Evolutionary conservation across 1,140 invertebrate species (phyloP).

Genomic region (Dendroctonus ponderosae): DNA sequence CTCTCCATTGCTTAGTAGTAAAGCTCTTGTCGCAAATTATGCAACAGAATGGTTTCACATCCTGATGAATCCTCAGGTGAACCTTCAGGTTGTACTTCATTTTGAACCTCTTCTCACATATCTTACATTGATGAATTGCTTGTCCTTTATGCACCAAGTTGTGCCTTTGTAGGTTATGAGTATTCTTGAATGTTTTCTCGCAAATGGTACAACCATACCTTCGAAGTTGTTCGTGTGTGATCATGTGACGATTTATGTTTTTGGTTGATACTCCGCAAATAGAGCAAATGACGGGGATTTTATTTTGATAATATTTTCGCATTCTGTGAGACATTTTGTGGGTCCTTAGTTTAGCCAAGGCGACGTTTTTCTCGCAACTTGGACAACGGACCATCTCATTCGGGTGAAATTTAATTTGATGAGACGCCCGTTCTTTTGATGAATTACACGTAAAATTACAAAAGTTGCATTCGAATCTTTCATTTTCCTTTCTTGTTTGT

Average conservation of each 20-base stretch:
- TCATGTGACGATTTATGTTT: slow-evolving; percentile 12
- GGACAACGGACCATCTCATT: slow-evolving; percentile 4
- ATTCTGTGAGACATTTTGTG: slow-evolving; percentile 8
- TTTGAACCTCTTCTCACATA: slow-evolving; percentile 50
- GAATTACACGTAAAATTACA: slow-evolving; percentile 3
- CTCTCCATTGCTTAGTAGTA: slow-evolving; percentile 33
- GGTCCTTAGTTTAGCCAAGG: slow-evolving; percentile 5
- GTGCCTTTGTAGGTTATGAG: no score
- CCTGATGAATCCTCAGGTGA: slow-evolving; percentile 69
- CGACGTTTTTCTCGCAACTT: slow-evolving; percentile 11
- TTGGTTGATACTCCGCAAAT: slow-evolving; percentile 14
- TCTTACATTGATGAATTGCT: slow-evolving; percentile 61
- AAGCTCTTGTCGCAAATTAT: slow-evolving; percentile 58
- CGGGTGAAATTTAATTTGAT: slow-evolving; percentile 13
- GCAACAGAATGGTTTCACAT: slow-evolving; percentile 65
- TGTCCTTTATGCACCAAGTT: no score
- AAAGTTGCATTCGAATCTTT: slow-evolving; percentile 6
- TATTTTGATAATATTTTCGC: no score
- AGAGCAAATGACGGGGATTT: slow-evolving; percentile 1
- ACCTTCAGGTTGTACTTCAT: slow-evolving; percentile 40
- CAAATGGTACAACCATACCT: no score
- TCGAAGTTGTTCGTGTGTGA: no score
- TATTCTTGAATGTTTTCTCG: no score
- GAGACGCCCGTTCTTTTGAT: slow-evolving; percentile 2
- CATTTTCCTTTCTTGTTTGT: neutral